phyloP scores from a whole-genome alignment of 1,140 invertebrate genomes.

The Calephelis nemesis region DNA sequence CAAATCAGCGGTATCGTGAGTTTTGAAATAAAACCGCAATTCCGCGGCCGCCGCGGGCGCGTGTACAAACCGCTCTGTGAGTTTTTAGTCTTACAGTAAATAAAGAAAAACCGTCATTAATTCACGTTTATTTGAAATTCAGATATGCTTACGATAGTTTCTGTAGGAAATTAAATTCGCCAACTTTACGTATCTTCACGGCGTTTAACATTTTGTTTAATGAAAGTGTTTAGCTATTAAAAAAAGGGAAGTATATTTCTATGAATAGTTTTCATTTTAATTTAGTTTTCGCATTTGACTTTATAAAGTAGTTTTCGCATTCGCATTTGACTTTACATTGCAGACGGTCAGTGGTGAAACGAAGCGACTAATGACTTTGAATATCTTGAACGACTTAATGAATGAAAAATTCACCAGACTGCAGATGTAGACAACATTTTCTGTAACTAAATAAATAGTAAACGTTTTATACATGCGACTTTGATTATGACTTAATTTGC shows the following conservation, averaged over 20 bases:
- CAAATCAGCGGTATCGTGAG: no score
- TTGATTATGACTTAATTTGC: no score
- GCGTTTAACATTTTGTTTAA: slow-evolving; percentile 5
- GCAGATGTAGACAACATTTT: not conserved
- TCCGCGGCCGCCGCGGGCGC: no score
- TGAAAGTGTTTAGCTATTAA: slow-evolving; percentile 1
- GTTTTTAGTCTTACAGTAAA: not conserved
- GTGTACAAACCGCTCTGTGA: no score
- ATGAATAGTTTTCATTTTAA: slow-evolving; percentile 13
- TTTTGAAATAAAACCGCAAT: no score
- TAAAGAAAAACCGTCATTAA: not conserved
- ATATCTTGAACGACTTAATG: slow-evolving; percentile 15
- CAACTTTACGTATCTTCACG: slow-evolving; percentile 32
- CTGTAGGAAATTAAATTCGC: slow-evolving; percentile 38
- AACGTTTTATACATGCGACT: no score
- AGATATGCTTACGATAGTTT: slow-evolving; percentile 30
- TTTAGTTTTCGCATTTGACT: slow-evolving; percentile 2
- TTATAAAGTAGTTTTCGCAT: not conserved
- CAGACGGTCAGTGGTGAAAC: slow-evolving; percentile 1
- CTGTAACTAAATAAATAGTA: not conserved
- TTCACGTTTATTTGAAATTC: slow-evolving; percentile 34
- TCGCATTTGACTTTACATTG: not conserved
- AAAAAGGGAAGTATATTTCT: slow-evolving; percentile 1
- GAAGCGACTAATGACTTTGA: slow-evolving; percentile 12
- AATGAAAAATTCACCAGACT: slow-evolving; percentile 3